Base-by-base conservation (phyloP, 1,140 invertebrate genomes). In the Hyles euphorbiae region DNA sequence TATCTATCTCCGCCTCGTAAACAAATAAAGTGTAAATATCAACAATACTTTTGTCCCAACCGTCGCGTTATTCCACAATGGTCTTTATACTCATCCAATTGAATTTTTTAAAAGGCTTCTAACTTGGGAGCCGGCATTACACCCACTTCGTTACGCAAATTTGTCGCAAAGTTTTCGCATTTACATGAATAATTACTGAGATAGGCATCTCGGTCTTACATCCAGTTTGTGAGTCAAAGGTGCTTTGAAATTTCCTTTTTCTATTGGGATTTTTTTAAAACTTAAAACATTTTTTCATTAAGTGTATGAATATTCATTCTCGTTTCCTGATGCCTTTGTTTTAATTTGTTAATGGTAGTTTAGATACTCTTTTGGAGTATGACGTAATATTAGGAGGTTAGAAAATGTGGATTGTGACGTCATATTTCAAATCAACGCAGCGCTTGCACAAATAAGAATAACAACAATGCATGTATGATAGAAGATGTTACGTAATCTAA, bases 161-260 rank as follows among this genome's bases (percentile, higher is more conserved):
- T 67, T 60, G 60, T 62, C 56, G 44, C 9, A 43, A 68, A 68
- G 50, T 68, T 68, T 59, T 60, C 61, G 51, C 67, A 65, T 69
- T 69, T 61, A 58, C 60, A 63, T 69, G 63, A 65, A 65, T 65
- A 63, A 69, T 69, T 69, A 58, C 60, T 9, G 32, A 44, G 54
- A 61, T 60, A 50, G 40, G 11, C 47, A 59, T 53, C 46, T 34
- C 47, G 34, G 55, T 47, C 47, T 44, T 43, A 50, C 47, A 9
- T 22, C 32, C 33, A 10, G 10, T 45, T 53, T 55, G 33, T 12
- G 10, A 56, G 45, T 54, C 53, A 47, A 56, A 56, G 44, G 45
- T 47, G 9, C 22, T 34, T 56, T 47, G 11, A 22, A 43, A 53
- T 53, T 53, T 34, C 7, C 34, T 51, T 56, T 22, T 61, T 43